Conservation (phyloP, 2,797 vertebrate species). For the Coilia nasus region DNA sequence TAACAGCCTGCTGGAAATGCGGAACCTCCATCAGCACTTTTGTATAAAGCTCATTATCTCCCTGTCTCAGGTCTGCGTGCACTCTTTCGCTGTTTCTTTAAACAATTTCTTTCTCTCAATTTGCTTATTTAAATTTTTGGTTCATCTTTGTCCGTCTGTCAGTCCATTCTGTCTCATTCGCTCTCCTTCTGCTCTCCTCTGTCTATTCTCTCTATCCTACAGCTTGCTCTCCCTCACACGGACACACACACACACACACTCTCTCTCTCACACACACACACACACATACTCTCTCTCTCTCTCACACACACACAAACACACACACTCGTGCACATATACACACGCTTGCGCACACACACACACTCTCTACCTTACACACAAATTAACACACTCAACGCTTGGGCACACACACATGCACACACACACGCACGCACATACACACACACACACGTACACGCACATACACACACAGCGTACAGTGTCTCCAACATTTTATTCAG, state of each 20-base stretch:
- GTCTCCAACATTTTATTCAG: constrained; percentile 42
- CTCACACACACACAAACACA: too few species aligned
- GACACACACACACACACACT: too few species aligned
- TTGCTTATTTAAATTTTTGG: background rate
- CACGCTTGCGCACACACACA: constrained; percentile 22
- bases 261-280: too few species aligned
- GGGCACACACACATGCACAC: too few species aligned
- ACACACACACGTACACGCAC: background rate
- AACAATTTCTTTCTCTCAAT: background rate
- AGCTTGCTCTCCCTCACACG: too few species aligned
- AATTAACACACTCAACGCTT: too few species aligned
- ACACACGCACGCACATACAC: too few species aligned
- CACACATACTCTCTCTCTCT: too few species aligned
- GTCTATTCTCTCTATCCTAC: background rate
- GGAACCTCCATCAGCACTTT: background rate
- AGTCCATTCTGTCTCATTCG: background rate
- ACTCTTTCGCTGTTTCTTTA: background rate
- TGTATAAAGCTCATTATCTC: constrained; percentile 23
- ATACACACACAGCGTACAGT: constrained; percentile 37
- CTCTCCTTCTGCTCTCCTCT: background rate
- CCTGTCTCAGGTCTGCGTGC: constrained; percentile 14
- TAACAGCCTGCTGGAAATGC: constrained; percentile 35
- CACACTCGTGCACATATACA: background rate
- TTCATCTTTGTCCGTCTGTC: background rate
- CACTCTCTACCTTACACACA: background rate